These are phyloP conservation scores for Scaptomyza graminum DNA, from an alignment of 1,140 invertebrate genomes.

Conservation along the genomic window DNA sequence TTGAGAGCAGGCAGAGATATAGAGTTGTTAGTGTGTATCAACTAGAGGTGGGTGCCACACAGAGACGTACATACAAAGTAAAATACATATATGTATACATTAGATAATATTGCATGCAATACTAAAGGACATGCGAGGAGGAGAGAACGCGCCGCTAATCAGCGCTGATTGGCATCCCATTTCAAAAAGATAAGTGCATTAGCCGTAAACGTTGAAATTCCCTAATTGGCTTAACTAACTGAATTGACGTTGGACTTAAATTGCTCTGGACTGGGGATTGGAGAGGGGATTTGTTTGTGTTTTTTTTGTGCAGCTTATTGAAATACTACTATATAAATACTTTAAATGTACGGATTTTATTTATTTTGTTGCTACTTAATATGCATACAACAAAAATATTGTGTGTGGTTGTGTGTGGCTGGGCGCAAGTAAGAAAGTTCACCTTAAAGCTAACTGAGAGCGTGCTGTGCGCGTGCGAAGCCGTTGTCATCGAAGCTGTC, in stretches of 20 bases:
- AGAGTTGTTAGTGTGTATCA: slow-evolving; percentile 17
- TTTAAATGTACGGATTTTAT: neutral
- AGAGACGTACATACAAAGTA: slow-evolving; percentile 11
- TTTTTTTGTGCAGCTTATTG: slow-evolving; percentile 29
- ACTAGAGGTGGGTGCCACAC: slow-evolving; percentile 11
- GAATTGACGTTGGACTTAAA: neutral
- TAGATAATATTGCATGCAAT: slow-evolving; percentile 26
- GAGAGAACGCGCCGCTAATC: slow-evolving; percentile 26
- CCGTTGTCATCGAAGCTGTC: slow-evolving; percentile 56
- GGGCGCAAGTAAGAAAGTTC: slow-evolving; percentile 23
- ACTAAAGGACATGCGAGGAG: slow-evolving; percentile 22
- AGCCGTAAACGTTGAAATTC: slow-evolving; percentile 29
- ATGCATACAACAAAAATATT: slow-evolving; percentile 8
- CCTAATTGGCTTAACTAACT: slow-evolving; percentile 49
- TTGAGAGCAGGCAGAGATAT: slow-evolving; percentile 17
- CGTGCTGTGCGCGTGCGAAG: slow-evolving; percentile 48
- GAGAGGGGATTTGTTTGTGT: neutral
- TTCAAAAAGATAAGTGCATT: slow-evolving; percentile 40
- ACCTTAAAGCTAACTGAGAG: slow-evolving; percentile 47
- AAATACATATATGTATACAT: slow-evolving; percentile 11
- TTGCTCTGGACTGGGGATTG: neutral
- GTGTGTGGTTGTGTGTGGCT: neutral
- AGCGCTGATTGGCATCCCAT: slow-evolving; percentile 47
- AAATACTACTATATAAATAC: slow-evolving; percentile 6
- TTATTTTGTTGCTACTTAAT: slow-evolving; percentile 6